Conservation (phyloP, 2,797 vertebrate species). For the Sebastes steindachneri region DNA sequence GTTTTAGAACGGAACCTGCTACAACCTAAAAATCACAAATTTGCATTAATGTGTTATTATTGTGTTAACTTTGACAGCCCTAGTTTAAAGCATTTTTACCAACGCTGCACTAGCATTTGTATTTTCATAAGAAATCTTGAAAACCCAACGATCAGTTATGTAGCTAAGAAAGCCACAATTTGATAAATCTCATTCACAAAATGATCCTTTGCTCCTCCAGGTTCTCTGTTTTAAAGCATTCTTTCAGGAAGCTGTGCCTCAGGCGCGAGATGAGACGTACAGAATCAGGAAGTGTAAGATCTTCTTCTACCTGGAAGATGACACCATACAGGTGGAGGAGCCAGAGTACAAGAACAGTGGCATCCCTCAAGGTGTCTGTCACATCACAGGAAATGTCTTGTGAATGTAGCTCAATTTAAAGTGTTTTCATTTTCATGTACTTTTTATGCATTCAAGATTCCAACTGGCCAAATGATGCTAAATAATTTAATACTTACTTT, state of each 20-base stretch:
- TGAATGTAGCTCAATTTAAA: background rate
- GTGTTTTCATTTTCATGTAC: background rate
- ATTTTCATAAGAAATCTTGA: background rate
- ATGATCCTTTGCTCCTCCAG: conserved; percentile 68
- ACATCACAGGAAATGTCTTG: background rate
- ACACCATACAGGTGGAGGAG: conserved; percentile 93
- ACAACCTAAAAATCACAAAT: no score
- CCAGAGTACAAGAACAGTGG: conserved; percentile 88
- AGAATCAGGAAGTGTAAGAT: conserved; percentile 91
- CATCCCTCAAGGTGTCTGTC: conserved; percentile 87
- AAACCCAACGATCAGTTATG: background rate
- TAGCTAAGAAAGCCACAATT: background rate
- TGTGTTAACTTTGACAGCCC: no score
- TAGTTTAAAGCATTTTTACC: background rate
- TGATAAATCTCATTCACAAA: background rate
- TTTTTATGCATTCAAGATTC: background rate
- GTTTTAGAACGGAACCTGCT: no score
- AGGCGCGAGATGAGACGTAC: conserved; percentile 82
- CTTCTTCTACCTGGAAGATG: conserved; percentile 92
- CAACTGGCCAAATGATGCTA: background rate
- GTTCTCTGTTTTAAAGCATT: conserved; percentile 90
- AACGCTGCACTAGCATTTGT: background rate
- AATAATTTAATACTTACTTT: background rate
- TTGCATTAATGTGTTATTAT: no score
- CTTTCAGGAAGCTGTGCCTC: conserved; percentile 85